Percentiles rank a stretch among this genome's conserved stretches.
Conservation (phyloP, 2,888 invertebrate genomes). For the Nomada hirtipes region DNA sequence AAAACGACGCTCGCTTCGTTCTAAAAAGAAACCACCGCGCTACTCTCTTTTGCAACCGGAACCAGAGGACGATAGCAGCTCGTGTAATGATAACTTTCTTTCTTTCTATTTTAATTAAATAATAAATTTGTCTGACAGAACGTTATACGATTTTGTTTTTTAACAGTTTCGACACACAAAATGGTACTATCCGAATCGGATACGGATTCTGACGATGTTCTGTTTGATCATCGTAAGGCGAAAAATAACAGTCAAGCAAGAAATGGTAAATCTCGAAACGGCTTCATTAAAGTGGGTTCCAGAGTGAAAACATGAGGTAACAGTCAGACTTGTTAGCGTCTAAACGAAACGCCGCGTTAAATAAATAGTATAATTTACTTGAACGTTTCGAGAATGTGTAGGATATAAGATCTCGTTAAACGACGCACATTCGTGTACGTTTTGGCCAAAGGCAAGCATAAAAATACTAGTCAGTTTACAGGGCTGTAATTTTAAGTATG, state of each 20-base stretch:
- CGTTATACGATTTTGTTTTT: constrained; percentile 23
- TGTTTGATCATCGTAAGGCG: constrained; percentile 90
- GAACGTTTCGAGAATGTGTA: constrained; percentile 49
- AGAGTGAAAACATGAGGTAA: constrained; percentile 85
- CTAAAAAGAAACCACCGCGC: constrained; percentile 87
- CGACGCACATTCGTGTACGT: constrained; percentile 62
- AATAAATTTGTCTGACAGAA: not conserved
- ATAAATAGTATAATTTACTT: constrained; percentile 33
- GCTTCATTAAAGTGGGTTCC: constrained; percentile 85
- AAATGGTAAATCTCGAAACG: constrained; percentile 85
- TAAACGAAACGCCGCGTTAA: constrained; percentile 4
- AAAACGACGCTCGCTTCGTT: constrained; percentile 85
- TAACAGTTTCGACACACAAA: constrained; percentile 86
- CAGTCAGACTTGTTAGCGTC: not conserved
- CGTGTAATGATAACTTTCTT: constrained; percentile 85
- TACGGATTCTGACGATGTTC: constrained; percentile 92
- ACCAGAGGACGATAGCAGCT: constrained; percentile 87
- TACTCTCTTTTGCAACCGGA: constrained; percentile 88
- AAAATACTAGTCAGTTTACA: constrained; percentile 73
- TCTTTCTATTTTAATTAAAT: not conserved
- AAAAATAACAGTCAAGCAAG: constrained; percentile 86
- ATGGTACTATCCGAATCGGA: constrained; percentile 91
- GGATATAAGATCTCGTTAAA: constrained; percentile 41
- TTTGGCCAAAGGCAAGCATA: constrained; percentile 56
- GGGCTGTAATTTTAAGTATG: constrained; percentile 67